phyloP scores from a whole-genome alignment of 1,140 invertebrate species.

The Latrodectus geometricus region DNA sequence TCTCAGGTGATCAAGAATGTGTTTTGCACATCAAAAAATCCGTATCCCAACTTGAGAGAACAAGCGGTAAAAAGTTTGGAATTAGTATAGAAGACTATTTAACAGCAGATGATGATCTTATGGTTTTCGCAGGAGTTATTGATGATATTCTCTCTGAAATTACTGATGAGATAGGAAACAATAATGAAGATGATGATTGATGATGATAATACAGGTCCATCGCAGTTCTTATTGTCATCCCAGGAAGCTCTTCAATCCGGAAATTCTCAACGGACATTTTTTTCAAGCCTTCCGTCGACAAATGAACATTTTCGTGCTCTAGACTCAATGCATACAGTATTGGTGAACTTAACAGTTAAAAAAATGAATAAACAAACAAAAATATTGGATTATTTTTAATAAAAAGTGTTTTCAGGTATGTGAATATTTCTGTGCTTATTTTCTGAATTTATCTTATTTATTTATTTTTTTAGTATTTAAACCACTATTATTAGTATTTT shows the following conservation, averaged over 20 bases:
- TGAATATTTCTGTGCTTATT: not conserved
- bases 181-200: too few species aligned
- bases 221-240: conserved; percentile 16
- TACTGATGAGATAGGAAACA: too few species aligned
- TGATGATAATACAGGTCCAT: conserved; percentile 11
- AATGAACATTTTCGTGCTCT: conserved; percentile 17
- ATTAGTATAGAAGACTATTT: conserved; percentile 7
- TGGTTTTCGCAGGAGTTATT: too few species aligned
- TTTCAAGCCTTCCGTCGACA: conserved; percentile 5
- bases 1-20: conserved; percentile 5
- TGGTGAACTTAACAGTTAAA: conserved; percentile 12
- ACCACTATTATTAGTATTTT: too few species aligned
- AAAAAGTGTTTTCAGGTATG: not conserved
- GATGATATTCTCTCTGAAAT: too few species aligned
- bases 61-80: not conserved
- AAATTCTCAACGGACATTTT: conserved; percentile 8
- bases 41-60: conserved; percentile 10
- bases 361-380: conserved; percentile 13
- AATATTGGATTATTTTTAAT: not conserved
- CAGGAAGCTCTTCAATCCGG: conserved; percentile 9
- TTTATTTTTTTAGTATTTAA: too few species aligned
- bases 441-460: not conserved
- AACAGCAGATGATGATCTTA: conserved; percentile 1
- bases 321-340: conserved; percentile 8
- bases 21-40: conserved; percentile 8